Evolutionary conservation across 2,797 vertebrate species (phyloP).

Genomic region (Dendrocincla fuliginosa): DNA sequence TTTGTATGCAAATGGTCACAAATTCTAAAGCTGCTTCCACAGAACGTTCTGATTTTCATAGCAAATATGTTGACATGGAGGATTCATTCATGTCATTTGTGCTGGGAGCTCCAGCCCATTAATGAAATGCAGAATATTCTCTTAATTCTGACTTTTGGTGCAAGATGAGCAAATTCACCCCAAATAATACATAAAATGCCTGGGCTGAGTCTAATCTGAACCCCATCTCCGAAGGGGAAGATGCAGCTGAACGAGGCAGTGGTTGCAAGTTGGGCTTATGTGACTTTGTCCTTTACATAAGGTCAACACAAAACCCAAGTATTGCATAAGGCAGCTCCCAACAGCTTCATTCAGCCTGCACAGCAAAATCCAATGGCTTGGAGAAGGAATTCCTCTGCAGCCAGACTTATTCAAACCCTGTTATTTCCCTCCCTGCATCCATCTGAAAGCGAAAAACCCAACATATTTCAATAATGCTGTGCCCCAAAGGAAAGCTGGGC

Average conservation of each 20-base stretch:
- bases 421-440: neutral
- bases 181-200: accelerated
- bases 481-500: neutral
- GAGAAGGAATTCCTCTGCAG: neutral
- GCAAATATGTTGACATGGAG: neutral
- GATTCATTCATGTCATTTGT: neutral
- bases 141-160: neutral
- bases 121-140: neutral
- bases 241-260: neutral
- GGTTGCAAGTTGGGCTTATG: neutral
- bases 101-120: neutral
- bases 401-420: neutral
- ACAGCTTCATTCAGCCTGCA: neutral
- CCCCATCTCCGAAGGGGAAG: neutral
- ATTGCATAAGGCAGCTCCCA: neutral
- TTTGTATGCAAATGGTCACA: neutral
- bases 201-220: neutral
- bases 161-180: neutral
- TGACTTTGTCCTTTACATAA: slow-evolving; percentile 19
- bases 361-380: neutral
- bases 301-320: slow-evolving; percentile 4
- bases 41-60: neutral
- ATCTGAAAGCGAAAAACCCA: neutral
- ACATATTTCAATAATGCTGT: neutral
- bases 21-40: neutral